Evolutionary conservation across 2,113 vertebrate species (phyloP).

Genomic region (Eulemur macaco): DNA sequence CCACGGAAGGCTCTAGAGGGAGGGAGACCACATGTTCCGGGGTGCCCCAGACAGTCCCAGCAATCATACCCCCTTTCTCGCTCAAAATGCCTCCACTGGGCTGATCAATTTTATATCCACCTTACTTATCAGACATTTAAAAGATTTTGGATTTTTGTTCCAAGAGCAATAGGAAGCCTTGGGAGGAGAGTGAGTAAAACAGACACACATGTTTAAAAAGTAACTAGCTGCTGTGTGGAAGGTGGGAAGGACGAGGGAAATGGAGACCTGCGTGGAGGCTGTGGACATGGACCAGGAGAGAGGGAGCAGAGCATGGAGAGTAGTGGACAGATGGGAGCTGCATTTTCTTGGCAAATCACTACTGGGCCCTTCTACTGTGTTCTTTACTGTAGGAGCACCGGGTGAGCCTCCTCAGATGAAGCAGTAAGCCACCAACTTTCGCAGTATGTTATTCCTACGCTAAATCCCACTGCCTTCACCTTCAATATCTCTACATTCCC

Average conservation of each 20-base stretch:
- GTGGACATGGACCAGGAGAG: neutral
- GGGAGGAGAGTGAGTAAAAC: neutral
- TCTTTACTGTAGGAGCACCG: neutral
- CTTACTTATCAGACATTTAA: neutral
- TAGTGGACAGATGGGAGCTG: accelerated
- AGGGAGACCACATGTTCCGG: neutral
- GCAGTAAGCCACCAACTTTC: neutral
- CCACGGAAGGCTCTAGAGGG: neutral
- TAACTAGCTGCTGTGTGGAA: neutral
- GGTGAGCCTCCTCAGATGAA: neutral
- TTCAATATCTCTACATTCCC: neutral
- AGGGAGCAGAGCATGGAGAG: neutral
- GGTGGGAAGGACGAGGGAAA: neutral
- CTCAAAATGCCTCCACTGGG: neutral
- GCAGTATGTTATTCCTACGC: neutral
- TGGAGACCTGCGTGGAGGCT: neutral
- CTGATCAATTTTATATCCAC: neutral
- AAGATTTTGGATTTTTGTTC: neutral
- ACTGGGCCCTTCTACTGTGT: neutral
- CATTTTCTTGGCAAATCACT: neutral
- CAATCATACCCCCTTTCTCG: neutral
- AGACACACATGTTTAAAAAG: neutral
- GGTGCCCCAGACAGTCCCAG: neutral
- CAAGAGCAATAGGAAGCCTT: neutral
- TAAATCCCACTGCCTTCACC: neutral